phyloP scores from a whole-genome alignment of 2,888 invertebrate species.

The Zygaena filipendulae region DNA sequence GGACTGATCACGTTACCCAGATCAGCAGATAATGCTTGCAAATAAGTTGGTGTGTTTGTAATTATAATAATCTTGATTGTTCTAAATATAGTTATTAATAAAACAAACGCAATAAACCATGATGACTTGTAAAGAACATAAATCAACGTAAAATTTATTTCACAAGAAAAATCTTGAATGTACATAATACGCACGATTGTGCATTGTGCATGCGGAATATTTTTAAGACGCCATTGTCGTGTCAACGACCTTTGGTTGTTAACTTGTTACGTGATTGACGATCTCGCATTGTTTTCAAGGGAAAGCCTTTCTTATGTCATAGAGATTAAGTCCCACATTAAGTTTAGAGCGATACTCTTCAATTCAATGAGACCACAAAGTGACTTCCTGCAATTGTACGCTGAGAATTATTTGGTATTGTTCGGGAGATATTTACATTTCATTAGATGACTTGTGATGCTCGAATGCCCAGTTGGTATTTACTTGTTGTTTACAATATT shows the following conservation, averaged over 20 bases:
- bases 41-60: neutral
- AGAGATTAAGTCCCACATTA: too few species aligned
- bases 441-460: too few species aligned
- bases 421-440: too few species aligned
- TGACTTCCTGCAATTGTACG: constrained; percentile 20
- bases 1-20: neutral
- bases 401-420: neutral
- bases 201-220: constrained; percentile 23
- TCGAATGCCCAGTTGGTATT: too few species aligned
- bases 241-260: constrained; percentile 17
- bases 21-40: neutral
- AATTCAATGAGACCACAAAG: constrained; percentile 18
- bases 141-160: constrained; percentile 8
- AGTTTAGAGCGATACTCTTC: constrained; percentile 1
- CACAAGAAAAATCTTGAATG: constrained; percentile 23
- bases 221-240: constrained; percentile 12
- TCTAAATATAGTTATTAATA: neutral
- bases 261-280: too few species aligned
- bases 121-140: neutral
- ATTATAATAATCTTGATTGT: neutral
- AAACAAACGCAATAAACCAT: neutral
- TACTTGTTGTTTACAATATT: too few species aligned
- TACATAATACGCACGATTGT: too few species aligned
- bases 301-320: too few species aligned
- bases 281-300: too few species aligned